Conservation (phyloP, 1,140 invertebrate genomes). For the Danaus melanippus region DNA sequence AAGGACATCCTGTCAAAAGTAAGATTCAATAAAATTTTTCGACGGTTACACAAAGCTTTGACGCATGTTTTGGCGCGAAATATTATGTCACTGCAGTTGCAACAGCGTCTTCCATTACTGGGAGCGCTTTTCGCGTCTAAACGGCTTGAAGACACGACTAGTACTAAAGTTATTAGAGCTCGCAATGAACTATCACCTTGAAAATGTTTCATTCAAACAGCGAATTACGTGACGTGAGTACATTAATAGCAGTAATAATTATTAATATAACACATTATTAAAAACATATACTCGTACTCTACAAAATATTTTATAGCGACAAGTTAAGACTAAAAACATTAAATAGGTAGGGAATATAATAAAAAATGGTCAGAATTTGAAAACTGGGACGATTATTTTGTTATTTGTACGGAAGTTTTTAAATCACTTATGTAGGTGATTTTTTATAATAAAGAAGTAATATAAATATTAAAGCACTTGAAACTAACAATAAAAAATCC, state of each 20-base stretch:
- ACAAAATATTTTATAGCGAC: too few species aligned
- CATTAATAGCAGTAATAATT: constrained; percentile 1
- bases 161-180: constrained; percentile 33
- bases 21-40: constrained; percentile 24
- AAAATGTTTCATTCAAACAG: constrained; percentile 16
- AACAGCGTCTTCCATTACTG: constrained; percentile 36
- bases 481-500: too few species aligned
- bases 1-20: constrained; percentile 34
- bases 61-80: constrained; percentile 50
- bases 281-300: too few species aligned
- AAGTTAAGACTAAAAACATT: too few species aligned
- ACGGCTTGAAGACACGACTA: constrained; percentile 27
- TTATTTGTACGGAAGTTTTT: too few species aligned
- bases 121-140: constrained; percentile 28
- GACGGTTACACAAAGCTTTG: constrained; percentile 34
- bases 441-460: too few species aligned
- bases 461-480: too few species aligned
- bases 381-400: too few species aligned
- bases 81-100: constrained; percentile 39
- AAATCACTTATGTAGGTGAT: too few species aligned
- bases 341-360: too few species aligned
- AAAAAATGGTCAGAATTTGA: too few species aligned
- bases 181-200: constrained; percentile 36
- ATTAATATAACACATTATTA: too few species aligned
- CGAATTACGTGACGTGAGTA: constrained; percentile 4